A percentile compares a stretch with the other conserved stretches of the same genome.
These are phyloP conservation scores for Pampus argenteus DNA, from an alignment of 2,797 vertebrate species.

Conservation along the genomic window DNA sequence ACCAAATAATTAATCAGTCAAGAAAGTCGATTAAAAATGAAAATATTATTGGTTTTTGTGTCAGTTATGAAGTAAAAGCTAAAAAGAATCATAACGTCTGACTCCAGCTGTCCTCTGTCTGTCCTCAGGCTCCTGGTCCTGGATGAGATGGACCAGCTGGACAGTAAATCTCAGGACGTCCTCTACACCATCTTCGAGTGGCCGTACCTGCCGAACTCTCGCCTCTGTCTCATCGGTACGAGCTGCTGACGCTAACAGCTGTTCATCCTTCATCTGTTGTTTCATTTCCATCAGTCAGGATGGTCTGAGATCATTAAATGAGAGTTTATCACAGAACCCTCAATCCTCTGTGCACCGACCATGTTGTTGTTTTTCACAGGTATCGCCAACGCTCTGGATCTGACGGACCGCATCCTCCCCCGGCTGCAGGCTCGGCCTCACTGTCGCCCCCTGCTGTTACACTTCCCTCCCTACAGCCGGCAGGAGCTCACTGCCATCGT, in stretches of 20 bases:
- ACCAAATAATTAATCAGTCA: no score
- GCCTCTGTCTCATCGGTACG: conserved; percentile 91
- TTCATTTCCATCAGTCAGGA: no score
- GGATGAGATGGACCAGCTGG: conserved; percentile 97
- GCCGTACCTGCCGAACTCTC: conserved; percentile 88
- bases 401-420: conserved; percentile 93
- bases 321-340: no score
- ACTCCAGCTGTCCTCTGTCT: background rate
- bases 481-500: conserved; percentile 91
- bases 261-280: no score
- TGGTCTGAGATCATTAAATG: no score
- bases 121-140: conserved; percentile 89
- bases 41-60: no score
- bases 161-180: conserved; percentile 95
- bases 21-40: no score
- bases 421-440: conserved; percentile 85
- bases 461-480: conserved; percentile 92
- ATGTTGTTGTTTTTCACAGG: conserved; percentile 79
- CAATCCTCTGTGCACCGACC: no score
- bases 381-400: conserved; percentile 94
- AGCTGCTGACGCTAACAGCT: no score
- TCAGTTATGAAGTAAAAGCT: no score
- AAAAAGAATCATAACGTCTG: no score
- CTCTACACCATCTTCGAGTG: conserved; percentile 97
- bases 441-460: conserved; percentile 88